Evolutionary conservation across 2,797 vertebrate species (phyloP).

Genomic region (Bryconaethiops microstoma): DNA sequence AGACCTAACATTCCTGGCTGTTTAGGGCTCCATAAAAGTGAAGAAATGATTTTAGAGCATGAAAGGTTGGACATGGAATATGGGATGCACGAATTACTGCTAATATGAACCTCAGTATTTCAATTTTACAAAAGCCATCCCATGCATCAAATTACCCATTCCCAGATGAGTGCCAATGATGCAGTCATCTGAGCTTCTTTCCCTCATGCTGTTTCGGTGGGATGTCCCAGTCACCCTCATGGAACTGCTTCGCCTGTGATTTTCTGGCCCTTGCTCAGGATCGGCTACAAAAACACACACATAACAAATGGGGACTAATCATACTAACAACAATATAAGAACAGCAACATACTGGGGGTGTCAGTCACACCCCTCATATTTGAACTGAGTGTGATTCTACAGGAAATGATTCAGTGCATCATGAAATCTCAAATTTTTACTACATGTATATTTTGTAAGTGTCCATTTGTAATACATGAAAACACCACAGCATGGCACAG

Average conservation of each 20-base stretch:
- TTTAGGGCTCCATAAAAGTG: slow-evolving; percentile 44
- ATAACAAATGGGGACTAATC: not conserved
- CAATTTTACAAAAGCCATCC: slow-evolving; percentile 8
- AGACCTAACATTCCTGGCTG: slow-evolving; percentile 32
- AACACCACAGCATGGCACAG: too few species aligned
- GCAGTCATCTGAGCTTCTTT: slow-evolving; percentile 81
- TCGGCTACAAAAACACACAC: slow-evolving; percentile 55
- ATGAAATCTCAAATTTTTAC: too few species aligned
- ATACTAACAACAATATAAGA: not conserved
- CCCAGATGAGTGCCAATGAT: slow-evolving; percentile 82
- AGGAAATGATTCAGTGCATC: too few species aligned
- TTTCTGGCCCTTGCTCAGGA: slow-evolving; percentile 69
- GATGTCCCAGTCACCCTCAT: slow-evolving; percentile 79
- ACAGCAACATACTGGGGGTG: not conserved
- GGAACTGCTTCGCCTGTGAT: slow-evolving; percentile 85
- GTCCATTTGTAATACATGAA: too few species aligned
- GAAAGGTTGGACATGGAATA: slow-evolving; percentile 23
- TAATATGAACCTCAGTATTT: slow-evolving; percentile 2
- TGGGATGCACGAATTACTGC: slow-evolving; percentile 11
- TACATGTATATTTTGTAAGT: too few species aligned
- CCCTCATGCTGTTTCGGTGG: slow-evolving; percentile 76
- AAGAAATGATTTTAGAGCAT: slow-evolving; percentile 33
- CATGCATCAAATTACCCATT: slow-evolving; percentile 74
- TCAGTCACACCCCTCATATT: too few species aligned
- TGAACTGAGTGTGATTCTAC: too few species aligned